Percentiles rank a stretch among this genome's conserved stretches.
These are phyloP conservation scores for Apamea epomidion DNA, from an alignment of 2,888 invertebrate species.

Conservation along the genomic window DNA sequence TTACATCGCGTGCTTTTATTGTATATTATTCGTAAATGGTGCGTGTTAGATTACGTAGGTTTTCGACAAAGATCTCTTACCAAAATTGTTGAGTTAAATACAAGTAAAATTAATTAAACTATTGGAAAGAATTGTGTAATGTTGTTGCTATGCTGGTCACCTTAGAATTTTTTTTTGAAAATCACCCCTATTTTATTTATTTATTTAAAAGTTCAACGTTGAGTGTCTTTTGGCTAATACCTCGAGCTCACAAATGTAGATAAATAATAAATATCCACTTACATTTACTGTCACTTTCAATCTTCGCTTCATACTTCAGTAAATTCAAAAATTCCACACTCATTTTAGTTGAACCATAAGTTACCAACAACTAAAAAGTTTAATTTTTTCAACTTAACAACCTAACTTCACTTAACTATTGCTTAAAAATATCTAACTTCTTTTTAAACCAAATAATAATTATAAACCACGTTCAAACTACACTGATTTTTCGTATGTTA, in stretches of 20 bases:
- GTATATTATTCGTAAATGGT: slow-evolving; percentile 31
- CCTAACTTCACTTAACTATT: slow-evolving; percentile 58
- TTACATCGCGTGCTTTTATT: slow-evolving; percentile 38
- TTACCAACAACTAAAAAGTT: slow-evolving; percentile 62
- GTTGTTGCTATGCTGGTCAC: slow-evolving; percentile 14
- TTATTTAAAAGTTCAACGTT: not conserved
- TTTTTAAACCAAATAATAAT: slow-evolving; percentile 36
- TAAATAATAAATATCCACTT: slow-evolving; percentile 65
- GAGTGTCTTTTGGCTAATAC: not conserved
- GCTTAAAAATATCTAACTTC: slow-evolving; percentile 11
- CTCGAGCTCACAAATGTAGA: not conserved
- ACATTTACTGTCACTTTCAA: slow-evolving; percentile 75
- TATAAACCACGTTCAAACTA: slow-evolving; percentile 20
- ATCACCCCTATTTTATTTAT: not conserved
- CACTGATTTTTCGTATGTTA: slow-evolving; percentile 71
- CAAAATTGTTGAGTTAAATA: slow-evolving; percentile 15
- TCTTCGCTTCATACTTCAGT: slow-evolving; percentile 78
- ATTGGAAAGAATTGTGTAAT: not conserved
- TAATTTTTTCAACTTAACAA: slow-evolving; percentile 32
- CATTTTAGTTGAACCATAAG: slow-evolving; percentile 78
- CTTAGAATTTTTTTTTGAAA: not conserved
- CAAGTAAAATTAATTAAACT: slow-evolving; percentile 36
- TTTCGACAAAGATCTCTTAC: slow-evolving; percentile 44
- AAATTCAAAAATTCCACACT: slow-evolving; percentile 81
- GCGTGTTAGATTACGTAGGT: slow-evolving; percentile 39